Evolutionary conservation across 2,888 invertebrate species (phyloP).

Genomic region (Asteroscopus sphinx): DNA sequence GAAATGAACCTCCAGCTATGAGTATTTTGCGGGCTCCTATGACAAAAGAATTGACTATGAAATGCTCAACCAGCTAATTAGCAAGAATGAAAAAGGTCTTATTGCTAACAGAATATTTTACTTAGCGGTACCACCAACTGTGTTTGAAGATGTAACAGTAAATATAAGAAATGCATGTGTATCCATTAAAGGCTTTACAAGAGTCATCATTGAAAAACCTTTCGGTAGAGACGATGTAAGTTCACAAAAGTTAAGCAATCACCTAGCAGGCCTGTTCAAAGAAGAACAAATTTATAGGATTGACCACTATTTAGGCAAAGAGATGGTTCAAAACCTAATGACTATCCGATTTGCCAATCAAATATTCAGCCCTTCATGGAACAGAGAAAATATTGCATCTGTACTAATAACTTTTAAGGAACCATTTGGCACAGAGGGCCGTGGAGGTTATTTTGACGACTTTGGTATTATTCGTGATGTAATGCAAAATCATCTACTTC

Average conservation of each 20-base stretch:
- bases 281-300: constrained; percentile 99
- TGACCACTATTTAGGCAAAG: constrained; percentile 99
- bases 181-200: constrained; percentile 96
- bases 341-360: constrained; percentile 98
- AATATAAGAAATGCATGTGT: constrained; percentile 96
- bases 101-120: constrained; percentile 97
- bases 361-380: constrained; percentile 99
- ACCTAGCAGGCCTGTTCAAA: constrained; percentile 95
- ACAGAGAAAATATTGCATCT: constrained; percentile 98
- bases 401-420: constrained; percentile 99
- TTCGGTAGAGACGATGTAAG: constrained; percentile 97
- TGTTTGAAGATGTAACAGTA: constrained; percentile 96
- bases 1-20: constrained; percentile 31
- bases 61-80: constrained; percentile 93
- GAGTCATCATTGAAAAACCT: constrained; percentile 99
- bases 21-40: constrained; percentile 96
- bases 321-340: constrained; percentile 99
- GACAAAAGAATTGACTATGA: constrained; percentile 95
- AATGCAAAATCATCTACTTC: constrained; percentile 99
- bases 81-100: constrained; percentile 91
- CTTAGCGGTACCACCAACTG: constrained; percentile 98
- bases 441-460: constrained; percentile 99
- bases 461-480: constrained; percentile 99
- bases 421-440: constrained; percentile 99
- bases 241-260: constrained; percentile 95